Conservation (phyloP, 2,113 vertebrate species). For the Pseudorasbora parva region DNA sequence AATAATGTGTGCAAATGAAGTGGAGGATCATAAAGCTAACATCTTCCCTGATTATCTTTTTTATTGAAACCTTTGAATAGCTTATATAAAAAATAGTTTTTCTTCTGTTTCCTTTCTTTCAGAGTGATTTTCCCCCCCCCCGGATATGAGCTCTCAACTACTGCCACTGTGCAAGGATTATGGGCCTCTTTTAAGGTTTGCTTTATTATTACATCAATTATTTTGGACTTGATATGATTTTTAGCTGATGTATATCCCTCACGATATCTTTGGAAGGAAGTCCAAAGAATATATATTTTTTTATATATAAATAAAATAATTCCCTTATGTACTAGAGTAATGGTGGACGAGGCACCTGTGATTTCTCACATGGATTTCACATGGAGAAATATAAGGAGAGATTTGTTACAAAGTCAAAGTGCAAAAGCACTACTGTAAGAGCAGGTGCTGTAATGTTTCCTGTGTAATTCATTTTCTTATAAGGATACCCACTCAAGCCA, state of each 20-base stretch:
- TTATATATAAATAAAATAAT: conserved; percentile 5
- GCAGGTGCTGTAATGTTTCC: conserved; percentile 43
- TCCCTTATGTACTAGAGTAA: not conserved
- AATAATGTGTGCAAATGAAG: not conserved
- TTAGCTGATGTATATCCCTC: not conserved
- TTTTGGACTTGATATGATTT: conserved; percentile 2
- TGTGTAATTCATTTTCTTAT: conserved; percentile 40
- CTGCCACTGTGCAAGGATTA: conserved; percentile 16
- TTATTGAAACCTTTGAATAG: conserved; percentile 14
- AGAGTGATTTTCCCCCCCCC: not conserved
- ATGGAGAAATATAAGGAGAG: conserved; percentile 9
- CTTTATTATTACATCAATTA: conserved; percentile 10
- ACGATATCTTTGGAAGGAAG: not conserved
- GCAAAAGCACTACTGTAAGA: conserved; percentile 35
- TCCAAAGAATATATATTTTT: not conserved
- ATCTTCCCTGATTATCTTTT: not conserved
- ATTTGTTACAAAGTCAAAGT: conserved; percentile 32
- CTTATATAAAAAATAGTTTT: not conserved
- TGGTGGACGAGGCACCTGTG: not conserved
- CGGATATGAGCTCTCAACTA: not conserved
- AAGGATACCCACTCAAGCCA: conserved; percentile 15
- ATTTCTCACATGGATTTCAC: conserved; percentile 15
- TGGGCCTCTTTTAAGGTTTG: conserved; percentile 5
- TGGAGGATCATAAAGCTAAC: not conserved
- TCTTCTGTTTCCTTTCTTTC: not conserved